Conservation (phyloP, 2,888 invertebrate genomes). For the Athrips mouffetella region DNA sequence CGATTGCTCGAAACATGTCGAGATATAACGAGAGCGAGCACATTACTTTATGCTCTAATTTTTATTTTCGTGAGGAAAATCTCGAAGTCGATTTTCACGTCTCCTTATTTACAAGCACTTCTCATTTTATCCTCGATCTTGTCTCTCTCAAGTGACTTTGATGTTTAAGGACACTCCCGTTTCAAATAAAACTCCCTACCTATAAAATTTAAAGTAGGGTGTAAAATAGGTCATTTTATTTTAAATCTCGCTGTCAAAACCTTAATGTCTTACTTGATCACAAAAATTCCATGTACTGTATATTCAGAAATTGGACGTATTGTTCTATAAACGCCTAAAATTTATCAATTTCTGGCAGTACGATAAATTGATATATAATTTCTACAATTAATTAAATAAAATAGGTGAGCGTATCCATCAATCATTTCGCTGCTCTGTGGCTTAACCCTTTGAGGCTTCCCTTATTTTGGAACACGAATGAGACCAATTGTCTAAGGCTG, state of each 20-base stretch:
- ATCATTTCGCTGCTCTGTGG: slow-evolving; percentile 49
- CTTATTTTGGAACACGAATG: slow-evolving; percentile 58
- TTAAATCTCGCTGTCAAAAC: too few relatives aligned
- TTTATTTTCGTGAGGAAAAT: background rate
- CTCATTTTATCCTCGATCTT: background rate
- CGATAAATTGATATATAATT: slow-evolving; percentile 7
- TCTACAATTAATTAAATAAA: slow-evolving; percentile 1
- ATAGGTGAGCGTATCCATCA: slow-evolving; percentile 42
- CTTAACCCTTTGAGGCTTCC: slow-evolving; percentile 58
- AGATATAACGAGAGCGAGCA: too few relatives aligned
- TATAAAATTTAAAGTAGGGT: background rate
- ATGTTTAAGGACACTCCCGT: slow-evolving; percentile 6
- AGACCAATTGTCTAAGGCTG: slow-evolving; percentile 64
- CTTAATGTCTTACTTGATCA: too few relatives aligned
- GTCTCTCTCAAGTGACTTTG: slow-evolving; percentile 1
- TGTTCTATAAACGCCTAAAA: background rate
- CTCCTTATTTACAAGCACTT: slow-evolving; percentile 7
- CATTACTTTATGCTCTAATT: too few relatives aligned
- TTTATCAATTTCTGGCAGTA: background rate
- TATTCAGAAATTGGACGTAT: too few relatives aligned
- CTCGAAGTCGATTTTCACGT: slow-evolving; percentile 27
- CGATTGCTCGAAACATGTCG: too few relatives aligned
- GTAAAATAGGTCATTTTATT: too few relatives aligned
- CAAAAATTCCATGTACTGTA: too few relatives aligned
- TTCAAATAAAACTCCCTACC: background rate